These are phyloP conservation scores for Dorcus parallelipipedus DNA, from an alignment of 2,888 invertebrate genomes.

Conservation along the genomic window DNA sequence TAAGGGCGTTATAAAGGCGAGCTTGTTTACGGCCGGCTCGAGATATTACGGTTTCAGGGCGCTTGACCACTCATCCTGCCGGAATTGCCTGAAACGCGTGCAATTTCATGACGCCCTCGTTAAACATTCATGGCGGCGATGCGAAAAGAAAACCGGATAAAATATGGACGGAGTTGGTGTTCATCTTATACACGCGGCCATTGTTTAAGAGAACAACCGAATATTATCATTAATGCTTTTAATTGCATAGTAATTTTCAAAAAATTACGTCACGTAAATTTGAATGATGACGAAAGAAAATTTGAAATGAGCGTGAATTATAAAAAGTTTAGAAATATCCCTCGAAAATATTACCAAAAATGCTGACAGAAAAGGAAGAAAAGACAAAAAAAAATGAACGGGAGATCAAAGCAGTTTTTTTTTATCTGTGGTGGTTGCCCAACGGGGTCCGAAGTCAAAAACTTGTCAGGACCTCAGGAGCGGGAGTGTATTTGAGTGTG, in stretches of 20 bases:
- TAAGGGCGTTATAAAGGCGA: slow-evolving; percentile 34
- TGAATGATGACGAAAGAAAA: too few relatives aligned
- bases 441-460: too few relatives aligned
- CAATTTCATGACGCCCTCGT: slow-evolving; percentile 35
- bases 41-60: slow-evolving; percentile 31
- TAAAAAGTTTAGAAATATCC: too few relatives aligned
- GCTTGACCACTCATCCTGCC: slow-evolving; percentile 33
- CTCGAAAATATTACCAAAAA: not conserved
- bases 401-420: not conserved
- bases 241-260: not conserved
- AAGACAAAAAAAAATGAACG: not conserved
- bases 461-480: too few relatives aligned
- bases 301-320: too few relatives aligned
- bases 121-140: slow-evolving; percentile 29
- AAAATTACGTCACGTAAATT: not conserved
- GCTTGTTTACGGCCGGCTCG: slow-evolving; percentile 34
- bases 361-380: not conserved
- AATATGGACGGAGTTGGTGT: slow-evolving; percentile 15
- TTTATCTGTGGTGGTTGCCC: too few relatives aligned
- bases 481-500: too few relatives aligned
- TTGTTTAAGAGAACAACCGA: too few relatives aligned
- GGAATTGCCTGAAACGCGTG: slow-evolving; percentile 33
- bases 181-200: too few relatives aligned
- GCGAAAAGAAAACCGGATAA: slow-evolving; percentile 25
- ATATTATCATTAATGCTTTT: too few relatives aligned